Evolutionary conservation across 1,140 invertebrate species (phyloP).

Genomic region (Ylistrum balloti): DNA sequence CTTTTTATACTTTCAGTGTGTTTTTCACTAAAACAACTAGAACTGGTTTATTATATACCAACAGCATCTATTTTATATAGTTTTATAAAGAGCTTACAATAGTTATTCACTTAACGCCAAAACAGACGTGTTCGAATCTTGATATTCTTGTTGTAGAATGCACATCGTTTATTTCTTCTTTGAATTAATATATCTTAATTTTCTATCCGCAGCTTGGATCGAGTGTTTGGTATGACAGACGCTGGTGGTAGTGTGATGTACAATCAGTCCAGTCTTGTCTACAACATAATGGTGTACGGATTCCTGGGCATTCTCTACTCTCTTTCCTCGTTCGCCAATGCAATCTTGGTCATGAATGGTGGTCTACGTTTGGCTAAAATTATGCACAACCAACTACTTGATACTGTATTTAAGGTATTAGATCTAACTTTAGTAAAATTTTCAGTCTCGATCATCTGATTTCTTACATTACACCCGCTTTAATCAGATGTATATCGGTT

Average conservation of each 20-base stretch:
- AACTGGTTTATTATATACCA: too few species aligned
- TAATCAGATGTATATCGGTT: not conserved
- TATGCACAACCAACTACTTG: not conserved
- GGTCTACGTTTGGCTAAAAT: not conserved
- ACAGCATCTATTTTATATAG: too few species aligned
- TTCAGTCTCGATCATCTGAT: too few species aligned
- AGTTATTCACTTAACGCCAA: too few species aligned
- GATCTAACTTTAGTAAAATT: conserved; percentile 48
- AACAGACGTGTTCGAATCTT: too few species aligned
- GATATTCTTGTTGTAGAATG: too few species aligned
- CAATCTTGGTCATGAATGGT: not conserved
- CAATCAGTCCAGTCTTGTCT: conserved; percentile 72
- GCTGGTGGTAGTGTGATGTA: not conserved
- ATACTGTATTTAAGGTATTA: conserved; percentile 85
- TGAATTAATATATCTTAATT: too few species aligned
- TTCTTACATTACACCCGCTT: too few species aligned
- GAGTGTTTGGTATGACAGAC: not conserved
- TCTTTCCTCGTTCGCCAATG: not conserved
- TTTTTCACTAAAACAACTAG: too few species aligned
- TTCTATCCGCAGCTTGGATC: not conserved
- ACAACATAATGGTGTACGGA: not conserved
- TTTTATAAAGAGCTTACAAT: too few species aligned
- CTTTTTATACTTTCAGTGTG: too few species aligned
- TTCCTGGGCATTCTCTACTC: not conserved
- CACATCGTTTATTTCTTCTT: too few species aligned